phyloP scores from a whole-genome alignment of 1,140 invertebrate species.

The Charaxes varanes region DNA sequence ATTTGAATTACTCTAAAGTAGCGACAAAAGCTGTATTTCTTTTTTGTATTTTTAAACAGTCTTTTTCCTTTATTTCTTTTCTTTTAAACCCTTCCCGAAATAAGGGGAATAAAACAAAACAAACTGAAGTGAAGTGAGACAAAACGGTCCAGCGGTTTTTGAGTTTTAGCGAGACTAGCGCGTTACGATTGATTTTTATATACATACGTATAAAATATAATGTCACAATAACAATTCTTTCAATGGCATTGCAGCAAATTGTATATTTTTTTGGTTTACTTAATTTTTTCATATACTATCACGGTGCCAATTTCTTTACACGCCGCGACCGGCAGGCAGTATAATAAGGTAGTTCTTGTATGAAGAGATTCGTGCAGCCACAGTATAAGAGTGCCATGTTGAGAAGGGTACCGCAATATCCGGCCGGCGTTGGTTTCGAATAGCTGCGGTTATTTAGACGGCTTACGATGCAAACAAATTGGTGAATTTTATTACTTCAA shows the following conservation, averaged over 20 bases:
- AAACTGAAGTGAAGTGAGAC: too few relatives aligned
- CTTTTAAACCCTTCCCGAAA: too few relatives aligned
- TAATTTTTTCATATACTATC: conserved; percentile 69
- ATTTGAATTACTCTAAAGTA: too few relatives aligned
- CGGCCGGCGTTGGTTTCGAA: conserved; percentile 40
- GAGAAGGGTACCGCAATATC: conserved; percentile 58
- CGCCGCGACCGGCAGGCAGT: conserved; percentile 60
- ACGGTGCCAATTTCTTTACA: conserved; percentile 72
- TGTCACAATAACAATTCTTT: too few relatives aligned
- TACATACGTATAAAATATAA: too few relatives aligned
- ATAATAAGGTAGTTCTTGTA: conserved; percentile 69
- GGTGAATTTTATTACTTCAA: conserved; percentile 24
- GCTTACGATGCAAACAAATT: conserved; percentile 48
- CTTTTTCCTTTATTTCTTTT: too few relatives aligned
- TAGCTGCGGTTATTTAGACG: conserved; percentile 54
- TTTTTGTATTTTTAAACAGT: too few relatives aligned
- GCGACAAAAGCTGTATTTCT: too few relatives aligned
- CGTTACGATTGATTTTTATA: too few relatives aligned
- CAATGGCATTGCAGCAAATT: conserved; percentile 52
- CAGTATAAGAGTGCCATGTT: conserved; percentile 57
- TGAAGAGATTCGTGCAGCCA: conserved; percentile 61
- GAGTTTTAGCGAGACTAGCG: too few relatives aligned
- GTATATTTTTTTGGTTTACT: conserved; percentile 59
- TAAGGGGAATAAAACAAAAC: too few relatives aligned
- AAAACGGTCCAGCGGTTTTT: too few relatives aligned